Conservation (phyloP, 2,797 vertebrate species). For the Molossus molossus region DNA sequence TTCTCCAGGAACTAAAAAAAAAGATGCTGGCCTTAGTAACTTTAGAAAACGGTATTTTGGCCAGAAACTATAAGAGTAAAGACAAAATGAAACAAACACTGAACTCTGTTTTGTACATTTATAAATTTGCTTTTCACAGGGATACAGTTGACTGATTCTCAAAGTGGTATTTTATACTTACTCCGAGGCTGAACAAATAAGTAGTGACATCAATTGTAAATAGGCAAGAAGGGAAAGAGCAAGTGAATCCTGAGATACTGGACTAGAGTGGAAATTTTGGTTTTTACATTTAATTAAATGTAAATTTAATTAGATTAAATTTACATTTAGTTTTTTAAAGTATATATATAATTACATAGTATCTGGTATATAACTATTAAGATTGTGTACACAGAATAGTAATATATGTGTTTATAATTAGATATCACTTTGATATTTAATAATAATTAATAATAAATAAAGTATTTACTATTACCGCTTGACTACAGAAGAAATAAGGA, state of each 20-base stretch:
- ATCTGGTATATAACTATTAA: neutral
- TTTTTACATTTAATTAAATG: neutral
- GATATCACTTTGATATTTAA: neutral
- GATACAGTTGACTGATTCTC: neutral
- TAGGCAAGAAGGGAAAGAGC: neutral
- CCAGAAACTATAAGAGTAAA: neutral
- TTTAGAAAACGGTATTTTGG: slow-evolving; percentile 1
- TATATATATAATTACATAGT: neutral
- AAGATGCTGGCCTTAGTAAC: neutral
- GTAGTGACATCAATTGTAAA: neutral
- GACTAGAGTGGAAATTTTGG: neutral
- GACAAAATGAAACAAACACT: neutral
- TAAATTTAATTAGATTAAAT: too few species aligned
- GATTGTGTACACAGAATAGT: too few species aligned
- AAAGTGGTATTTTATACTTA: neutral
- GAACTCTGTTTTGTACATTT: neutral
- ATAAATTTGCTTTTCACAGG: neutral
- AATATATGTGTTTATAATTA: neutral
- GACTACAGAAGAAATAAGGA: neutral
- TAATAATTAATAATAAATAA: neutral
- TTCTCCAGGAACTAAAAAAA: neutral
- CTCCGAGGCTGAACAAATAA: neutral
- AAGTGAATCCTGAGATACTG: neutral
- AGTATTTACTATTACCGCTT: neutral
- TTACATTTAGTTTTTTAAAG: neutral